Evolutionary conservation across 2,113 vertebrate species (phyloP).

Genomic region (Megalops atlanticus): DNA sequence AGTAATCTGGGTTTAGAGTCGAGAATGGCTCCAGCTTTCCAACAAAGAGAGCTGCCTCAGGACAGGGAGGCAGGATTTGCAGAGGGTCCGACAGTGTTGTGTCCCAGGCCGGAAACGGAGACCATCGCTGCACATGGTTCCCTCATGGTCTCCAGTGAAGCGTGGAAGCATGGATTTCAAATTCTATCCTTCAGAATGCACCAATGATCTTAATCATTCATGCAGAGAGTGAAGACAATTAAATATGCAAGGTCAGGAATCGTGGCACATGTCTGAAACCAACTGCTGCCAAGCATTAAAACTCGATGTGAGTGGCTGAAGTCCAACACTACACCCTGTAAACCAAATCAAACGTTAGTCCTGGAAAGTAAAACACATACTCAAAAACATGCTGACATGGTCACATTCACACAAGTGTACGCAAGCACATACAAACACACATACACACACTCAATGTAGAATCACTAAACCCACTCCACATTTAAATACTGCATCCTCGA

Average conservation of each 20-base stretch:
- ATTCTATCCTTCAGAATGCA: slow-evolving; percentile 20
- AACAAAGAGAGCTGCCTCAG: not conserved
- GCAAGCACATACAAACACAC: not conserved
- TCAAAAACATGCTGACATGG: not conserved
- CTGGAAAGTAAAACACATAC: too few species aligned
- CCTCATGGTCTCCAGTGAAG: not conserved
- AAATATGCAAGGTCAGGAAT: slow-evolving; percentile 45
- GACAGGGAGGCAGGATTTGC: not conserved
- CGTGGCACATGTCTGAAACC: too few species aligned
- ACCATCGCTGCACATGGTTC: too few species aligned
- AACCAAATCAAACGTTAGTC: not conserved
- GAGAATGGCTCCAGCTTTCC: not conserved
- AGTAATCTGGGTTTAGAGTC: slow-evolving; percentile 3
- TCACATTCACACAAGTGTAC: not conserved
- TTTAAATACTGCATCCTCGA: too few species aligned
- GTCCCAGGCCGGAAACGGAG: too few species aligned
- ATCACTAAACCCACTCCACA: too few species aligned
- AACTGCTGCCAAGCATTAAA: slow-evolving; percentile 36
- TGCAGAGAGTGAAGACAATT: slow-evolving; percentile 56
- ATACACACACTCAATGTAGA: not conserved
- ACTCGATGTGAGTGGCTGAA: not conserved
- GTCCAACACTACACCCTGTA: not conserved
- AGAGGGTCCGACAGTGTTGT: not conserved
- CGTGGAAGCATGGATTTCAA: slow-evolving; percentile 30
- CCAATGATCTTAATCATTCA: slow-evolving; percentile 55